Percentiles rank a stretch among this genome's conserved stretches.
phyloP scores from a whole-genome alignment of 2,888 invertebrate genomes.

The Pristionchus maxplancki region DNA sequence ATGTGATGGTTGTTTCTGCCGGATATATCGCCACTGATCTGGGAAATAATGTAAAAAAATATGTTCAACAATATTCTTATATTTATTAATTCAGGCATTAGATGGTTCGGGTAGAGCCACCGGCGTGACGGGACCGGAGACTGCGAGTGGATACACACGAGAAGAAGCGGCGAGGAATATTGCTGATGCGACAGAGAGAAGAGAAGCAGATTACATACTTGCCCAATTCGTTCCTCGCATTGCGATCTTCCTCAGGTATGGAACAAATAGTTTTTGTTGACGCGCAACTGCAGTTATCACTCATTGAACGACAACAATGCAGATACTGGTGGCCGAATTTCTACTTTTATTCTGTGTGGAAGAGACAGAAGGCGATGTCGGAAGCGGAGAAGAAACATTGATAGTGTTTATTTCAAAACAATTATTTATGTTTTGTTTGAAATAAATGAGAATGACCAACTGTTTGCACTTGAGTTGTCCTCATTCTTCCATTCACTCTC shows the following conservation, averaged over 20 bases:
- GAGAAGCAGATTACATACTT: not conserved
- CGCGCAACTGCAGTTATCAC: not conserved
- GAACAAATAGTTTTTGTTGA: not conserved
- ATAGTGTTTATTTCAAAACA: too few species aligned
- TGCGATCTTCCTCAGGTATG: slow-evolving; percentile 75
- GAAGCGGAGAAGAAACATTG: not conserved
- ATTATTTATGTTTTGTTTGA: too few species aligned
- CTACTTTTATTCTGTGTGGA: slow-evolving; percentile 84
- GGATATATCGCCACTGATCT: slow-evolving; percentile 92
- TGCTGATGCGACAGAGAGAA: not conserved
- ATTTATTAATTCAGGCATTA: too few species aligned
- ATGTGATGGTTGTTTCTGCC: slow-evolving; percentile 93
- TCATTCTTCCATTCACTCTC: too few species aligned
- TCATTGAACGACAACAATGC: too few species aligned
- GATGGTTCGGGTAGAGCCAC: not conserved
- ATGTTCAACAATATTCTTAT: too few species aligned
- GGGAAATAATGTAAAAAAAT: slow-evolving; percentile 81
- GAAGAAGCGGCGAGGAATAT: slow-evolving; percentile 35
- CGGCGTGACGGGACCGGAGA: not conserved
- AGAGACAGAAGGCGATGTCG: not conserved
- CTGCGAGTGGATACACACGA: not conserved
- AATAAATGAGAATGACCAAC: too few species aligned
- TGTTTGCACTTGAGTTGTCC: too few species aligned
- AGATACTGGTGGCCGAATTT: slow-evolving; percentile 83
- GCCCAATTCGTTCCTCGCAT: not conserved